Evolutionary conservation across 1,140 invertebrate genomes (phyloP).

Genomic region (Formica exsecta): DNA sequence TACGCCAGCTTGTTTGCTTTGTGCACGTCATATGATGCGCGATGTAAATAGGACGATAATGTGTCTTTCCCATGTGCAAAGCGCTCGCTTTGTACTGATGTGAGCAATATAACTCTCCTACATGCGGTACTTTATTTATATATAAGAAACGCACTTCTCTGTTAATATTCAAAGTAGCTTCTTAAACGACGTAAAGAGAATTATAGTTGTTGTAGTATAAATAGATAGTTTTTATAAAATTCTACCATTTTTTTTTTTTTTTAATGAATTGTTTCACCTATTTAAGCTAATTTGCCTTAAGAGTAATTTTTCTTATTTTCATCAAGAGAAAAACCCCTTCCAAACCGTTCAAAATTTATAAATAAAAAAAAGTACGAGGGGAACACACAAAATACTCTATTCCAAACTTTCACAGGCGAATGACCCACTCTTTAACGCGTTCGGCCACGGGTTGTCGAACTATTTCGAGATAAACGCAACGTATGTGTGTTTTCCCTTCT

Average conservation of each 20-base stretch:
- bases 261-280: neutral
- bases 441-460: conserved; percentile 32
- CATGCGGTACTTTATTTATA: neutral
- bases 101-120: neutral
- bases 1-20: conserved; percentile 31
- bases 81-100: neutral
- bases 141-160: neutral
- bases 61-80: neutral
- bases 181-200: neutral
- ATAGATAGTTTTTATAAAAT: neutral
- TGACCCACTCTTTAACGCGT: conserved; percentile 2
- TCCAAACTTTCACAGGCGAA: conserved; percentile 13
- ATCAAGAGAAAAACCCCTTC: neutral
- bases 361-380: neutral
- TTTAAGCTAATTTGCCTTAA: neutral
- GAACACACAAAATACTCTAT: neutral
- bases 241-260: neutral
- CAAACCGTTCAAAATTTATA: neutral
- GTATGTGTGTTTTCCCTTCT: conserved; percentile 31
- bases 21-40: conserved; percentile 9
- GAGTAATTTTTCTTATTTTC: neutral
- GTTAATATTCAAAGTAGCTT: neutral
- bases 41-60: conserved; percentile 30
- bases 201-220: no score
- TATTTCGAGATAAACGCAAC: conserved; percentile 32